phyloP scores from a whole-genome alignment of 2,888 invertebrate genomes.

The Syrphus vitripennis region DNA sequence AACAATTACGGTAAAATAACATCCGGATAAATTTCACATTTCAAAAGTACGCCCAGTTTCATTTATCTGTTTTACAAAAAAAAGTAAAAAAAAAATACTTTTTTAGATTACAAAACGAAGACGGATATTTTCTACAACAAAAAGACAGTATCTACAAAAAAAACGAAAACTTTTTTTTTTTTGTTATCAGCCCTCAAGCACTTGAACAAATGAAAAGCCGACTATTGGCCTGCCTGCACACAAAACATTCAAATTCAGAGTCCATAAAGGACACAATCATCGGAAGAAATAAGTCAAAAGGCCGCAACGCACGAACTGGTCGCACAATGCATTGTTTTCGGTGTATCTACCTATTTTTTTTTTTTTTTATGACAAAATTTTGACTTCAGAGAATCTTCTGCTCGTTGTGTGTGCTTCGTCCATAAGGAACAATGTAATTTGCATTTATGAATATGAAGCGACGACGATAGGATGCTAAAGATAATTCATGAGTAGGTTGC shows the following conservation, averaged over 20 bases:
- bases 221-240: constrained; percentile 31
- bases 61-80: not conserved
- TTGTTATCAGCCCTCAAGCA: constrained; percentile 46
- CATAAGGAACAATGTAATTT: constrained; percentile 70
- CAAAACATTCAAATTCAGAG: not conserved
- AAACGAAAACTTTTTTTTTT: not conserved
- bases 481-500: constrained; percentile 62
- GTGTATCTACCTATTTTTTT: not conserved
- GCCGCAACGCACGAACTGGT: constrained; percentile 67
- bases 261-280: constrained; percentile 49
- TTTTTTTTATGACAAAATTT: constrained; percentile 27
- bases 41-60: constrained; percentile 24
- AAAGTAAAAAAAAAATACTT: not conserved
- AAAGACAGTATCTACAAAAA: not conserved
- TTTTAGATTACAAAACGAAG: constrained; percentile 26
- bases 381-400: constrained; percentile 6
- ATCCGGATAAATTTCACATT: constrained; percentile 31
- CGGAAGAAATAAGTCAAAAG: constrained; percentile 68
- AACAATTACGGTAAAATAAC: constrained; percentile 18
- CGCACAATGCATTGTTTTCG: constrained; percentile 66
- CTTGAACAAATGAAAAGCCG: constrained; percentile 66
- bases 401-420: not conserved
- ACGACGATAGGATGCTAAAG: constrained; percentile 39
- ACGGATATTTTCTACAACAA: not conserved
- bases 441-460: constrained; percentile 64